Conservation (phyloP, 2,797 vertebrate genomes). For the Rousettus madagascariensis region DNA sequence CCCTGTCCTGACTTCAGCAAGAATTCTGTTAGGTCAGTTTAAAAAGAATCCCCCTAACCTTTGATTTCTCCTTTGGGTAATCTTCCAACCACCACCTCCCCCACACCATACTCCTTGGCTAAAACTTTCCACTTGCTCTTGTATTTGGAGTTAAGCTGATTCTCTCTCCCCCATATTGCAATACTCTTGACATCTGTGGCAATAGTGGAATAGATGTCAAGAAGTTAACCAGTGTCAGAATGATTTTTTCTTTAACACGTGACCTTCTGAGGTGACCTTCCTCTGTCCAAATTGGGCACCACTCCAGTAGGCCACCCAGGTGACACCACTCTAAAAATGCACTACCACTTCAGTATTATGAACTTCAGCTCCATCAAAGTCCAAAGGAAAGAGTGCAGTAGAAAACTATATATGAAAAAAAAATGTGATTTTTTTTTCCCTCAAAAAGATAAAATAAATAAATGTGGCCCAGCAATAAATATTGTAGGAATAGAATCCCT, state of each 20-base stretch:
- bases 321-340: background rate
- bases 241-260: conserved; percentile 1
- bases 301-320: background rate
- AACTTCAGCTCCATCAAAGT: background rate
- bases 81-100: background rate
- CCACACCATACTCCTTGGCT: background rate
- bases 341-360: background rate
- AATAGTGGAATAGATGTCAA: background rate
- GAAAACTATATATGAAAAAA: background rate
- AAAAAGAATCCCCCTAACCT: background rate
- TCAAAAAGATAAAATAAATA: conserved; percentile 32
- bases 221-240: background rate
- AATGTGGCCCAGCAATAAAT: conserved; percentile 52
- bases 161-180: background rate
- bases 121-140: background rate
- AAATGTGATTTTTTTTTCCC: background rate
- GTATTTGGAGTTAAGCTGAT: background rate
- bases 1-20: background rate
- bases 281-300: background rate
- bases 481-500: conserved; percentile 55
- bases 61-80: background rate
- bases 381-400: background rate
- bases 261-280: background rate
- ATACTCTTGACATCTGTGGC: background rate
- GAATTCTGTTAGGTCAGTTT: background rate